These are phyloP conservation scores for Cyclargus thomasi DNA, from an alignment of 1,140 invertebrate species.

Conservation along the genomic window DNA sequence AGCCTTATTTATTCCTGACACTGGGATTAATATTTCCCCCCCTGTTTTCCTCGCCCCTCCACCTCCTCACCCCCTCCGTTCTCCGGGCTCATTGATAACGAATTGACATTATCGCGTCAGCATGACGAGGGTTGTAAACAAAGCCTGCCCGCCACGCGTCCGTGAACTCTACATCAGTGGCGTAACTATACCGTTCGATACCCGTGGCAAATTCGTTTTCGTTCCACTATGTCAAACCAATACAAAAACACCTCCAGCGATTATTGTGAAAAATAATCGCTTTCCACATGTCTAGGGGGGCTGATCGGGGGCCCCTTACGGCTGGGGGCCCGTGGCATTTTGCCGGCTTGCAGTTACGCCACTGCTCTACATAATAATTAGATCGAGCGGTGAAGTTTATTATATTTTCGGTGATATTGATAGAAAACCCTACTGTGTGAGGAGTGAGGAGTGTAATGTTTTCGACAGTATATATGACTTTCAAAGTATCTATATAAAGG, in stretches of 20 bases:
- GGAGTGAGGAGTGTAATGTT: not conserved
- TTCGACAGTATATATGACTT: not conserved
- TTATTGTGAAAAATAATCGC: too few relatives aligned
- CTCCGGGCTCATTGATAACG: slow-evolving; percentile 37
- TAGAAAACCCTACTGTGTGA: too few relatives aligned
- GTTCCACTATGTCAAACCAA: too few relatives aligned
- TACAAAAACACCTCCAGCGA: too few relatives aligned
- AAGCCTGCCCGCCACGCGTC: not conserved
- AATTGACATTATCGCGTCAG: slow-evolving; percentile 36
- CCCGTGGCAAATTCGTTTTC: too few relatives aligned
- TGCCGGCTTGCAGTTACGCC: too few relatives aligned
- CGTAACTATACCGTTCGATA: too few relatives aligned
- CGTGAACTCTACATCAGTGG: slow-evolving; percentile 12
- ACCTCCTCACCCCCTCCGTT: slow-evolving; percentile 15
- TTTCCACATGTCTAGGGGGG: too few relatives aligned
- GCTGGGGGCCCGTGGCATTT: too few relatives aligned
- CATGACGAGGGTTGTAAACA: slow-evolving; percentile 38
- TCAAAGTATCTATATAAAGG: too few relatives aligned
- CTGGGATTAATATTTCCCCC: slow-evolving; percentile 14
- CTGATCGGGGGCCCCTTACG: too few relatives aligned
- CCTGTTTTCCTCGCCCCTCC: not conserved
- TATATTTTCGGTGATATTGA: not conserved
- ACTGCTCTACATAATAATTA: not conserved
- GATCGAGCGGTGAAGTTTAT: not conserved
- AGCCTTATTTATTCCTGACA: slow-evolving; percentile 11